Base-by-base conservation (phyloP, 2,888 invertebrate species). In the Osmoderma eremita region DNA sequence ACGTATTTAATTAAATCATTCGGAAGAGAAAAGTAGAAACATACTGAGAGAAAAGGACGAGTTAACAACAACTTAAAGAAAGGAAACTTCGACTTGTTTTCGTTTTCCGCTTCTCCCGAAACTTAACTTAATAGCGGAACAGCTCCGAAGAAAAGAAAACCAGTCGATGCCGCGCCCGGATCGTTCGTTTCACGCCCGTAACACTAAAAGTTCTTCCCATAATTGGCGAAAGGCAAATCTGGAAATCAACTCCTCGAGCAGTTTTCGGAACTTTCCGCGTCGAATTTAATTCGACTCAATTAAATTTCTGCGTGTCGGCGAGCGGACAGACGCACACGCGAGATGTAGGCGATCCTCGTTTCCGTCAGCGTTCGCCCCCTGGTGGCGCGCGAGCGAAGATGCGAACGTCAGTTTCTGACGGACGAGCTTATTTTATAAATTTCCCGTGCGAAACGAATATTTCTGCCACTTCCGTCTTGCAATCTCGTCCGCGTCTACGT, bases 371-470 rank as follows among this genome's bases (percentile, higher is more conserved):
- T 5, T 24, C 24, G 3, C 24, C 24, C 24, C 24, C 5, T 6
- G 30, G 6, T 10, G 30, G 30, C 10, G 10, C 30, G 20, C 38
- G 24, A 15, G 8, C 6, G 24, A 15, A 13, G 30, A 50, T 20
- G n/a, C 13, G 30, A 51, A 15, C 24, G 24, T 50, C 22, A 15
- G 30, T 13, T 15, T 13, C 10, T 48, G 18, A 48, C 18, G 20
- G 48, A 15, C 12, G 18, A 48, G 48, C 8, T 48, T 48, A 48
- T 48, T 48, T 48, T 48, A 48, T 45, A 18, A 45, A 45, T 45
- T 45, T 18, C 48, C 20, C 12, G 20, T 12, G 8, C 12, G 18
- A 12, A 20, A 12, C 48, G 20, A 48, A 48, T 20, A 48, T 48
- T 20, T 20, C 20, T 48, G 0, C 48, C 4, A 8, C 3, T 30